Conservation (phyloP, 2,888 invertebrate genomes). For the Nephrocerus scutellatus region DNA sequence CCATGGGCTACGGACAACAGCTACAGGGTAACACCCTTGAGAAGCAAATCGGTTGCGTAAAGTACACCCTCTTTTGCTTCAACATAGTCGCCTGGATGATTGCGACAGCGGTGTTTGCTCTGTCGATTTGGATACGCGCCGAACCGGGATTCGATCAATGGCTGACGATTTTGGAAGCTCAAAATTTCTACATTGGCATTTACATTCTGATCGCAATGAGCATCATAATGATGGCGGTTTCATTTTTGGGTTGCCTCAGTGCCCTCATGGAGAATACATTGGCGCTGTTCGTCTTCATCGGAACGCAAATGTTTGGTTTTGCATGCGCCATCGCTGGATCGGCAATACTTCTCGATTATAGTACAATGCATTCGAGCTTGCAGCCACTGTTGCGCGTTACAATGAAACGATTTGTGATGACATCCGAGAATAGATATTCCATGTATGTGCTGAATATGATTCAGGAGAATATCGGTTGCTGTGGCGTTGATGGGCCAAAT, state of each 20-base stretch:
- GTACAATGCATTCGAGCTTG: conserved; percentile 71
- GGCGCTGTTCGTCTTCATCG: conserved; percentile 65
- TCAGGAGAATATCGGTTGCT: conserved; percentile 84
- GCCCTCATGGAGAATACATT: conserved; percentile 68
- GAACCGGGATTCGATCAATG: conserved; percentile 78
- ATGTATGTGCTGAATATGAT: conserved; percentile 65
- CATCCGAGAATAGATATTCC: conserved; percentile 65
- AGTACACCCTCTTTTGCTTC: conserved; percentile 74
- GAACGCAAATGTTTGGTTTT: conserved; percentile 65
- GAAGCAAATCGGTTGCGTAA: conserved; percentile 70
- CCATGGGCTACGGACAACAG: conserved; percentile 34
- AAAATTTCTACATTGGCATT: conserved; percentile 74
- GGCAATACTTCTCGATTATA: conserved; percentile 69
- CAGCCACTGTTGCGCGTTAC: conserved; percentile 68
- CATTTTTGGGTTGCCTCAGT: conserved; percentile 77
- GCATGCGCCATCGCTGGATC: conserved; percentile 66
- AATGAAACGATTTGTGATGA: conserved; percentile 66
- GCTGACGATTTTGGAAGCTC: conserved; percentile 66
- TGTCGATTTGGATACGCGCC: conserved; percentile 74
- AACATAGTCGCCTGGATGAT: conserved; percentile 74
- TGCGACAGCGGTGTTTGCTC: conserved; percentile 68
- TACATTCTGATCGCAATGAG: conserved; percentile 71
- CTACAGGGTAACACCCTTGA: conserved; percentile 55
- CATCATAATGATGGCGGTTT: conserved; percentile 64
- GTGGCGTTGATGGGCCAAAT: conserved; percentile 79